Base-by-base conservation (phyloP, 2,113 vertebrate species). In the Nerophis lumbriciformis region DNA sequence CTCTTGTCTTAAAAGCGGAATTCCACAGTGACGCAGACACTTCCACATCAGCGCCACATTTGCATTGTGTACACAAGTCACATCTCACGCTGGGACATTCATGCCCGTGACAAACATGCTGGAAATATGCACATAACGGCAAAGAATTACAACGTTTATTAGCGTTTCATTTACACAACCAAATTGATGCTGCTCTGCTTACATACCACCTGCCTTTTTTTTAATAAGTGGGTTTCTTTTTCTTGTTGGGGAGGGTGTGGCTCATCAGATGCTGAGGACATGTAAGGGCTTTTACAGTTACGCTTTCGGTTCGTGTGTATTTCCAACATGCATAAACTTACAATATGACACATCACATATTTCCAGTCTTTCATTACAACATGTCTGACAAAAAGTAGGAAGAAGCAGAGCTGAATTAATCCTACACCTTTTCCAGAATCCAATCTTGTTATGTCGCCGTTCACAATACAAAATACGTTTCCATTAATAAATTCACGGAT, bases 1-100 rank as follows among this genome's bases (percentile, higher is more conserved):
- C 11, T 12, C 55, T 44, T 45, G 38, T 57, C 21, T 16, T 39
- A 44, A 44, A 57, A 44, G 19, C 38, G 19, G n/a, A 57, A 57
- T 16, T 5, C 42, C 15, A 57, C 38, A 28, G 9, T 44, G 55
- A 57, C 6, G 11, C 10, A 55, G 63, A 42, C 71, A 76, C 66
- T 69, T 70, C 69, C 83, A 75, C 82, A 87, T 86, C 82, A 81
- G 75, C 77, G 60, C 57, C 53, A 63, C 69, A 69, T 77, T 80
- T 75, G 73, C 72, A 84, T 79, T 68, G 53, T 61, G 50, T 28
- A 15, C 47, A 42, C 56, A 52, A 68, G 1, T 69, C 66, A 54
- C 44, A 48, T 68, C 21, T 66, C 53, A 6, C 16, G 71, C 65
- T 69, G 42, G 1, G 11, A 45, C 42, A 45, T 45, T 45, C 12